Conservation (phyloP, 2,888 invertebrate genomes). For the Drosophila mulleri region DNA sequence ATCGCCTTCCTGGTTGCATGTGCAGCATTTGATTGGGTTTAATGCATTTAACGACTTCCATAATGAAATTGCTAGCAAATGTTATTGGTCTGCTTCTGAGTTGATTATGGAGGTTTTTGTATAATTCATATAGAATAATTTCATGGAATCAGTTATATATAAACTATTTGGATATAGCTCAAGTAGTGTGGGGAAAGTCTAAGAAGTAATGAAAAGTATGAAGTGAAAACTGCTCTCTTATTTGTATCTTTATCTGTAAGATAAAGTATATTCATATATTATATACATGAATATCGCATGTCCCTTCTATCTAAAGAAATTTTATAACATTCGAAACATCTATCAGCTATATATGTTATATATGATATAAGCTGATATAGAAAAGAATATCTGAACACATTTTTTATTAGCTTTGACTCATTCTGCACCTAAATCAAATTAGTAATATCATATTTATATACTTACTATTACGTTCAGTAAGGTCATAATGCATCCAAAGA, state of each 20-base stretch:
- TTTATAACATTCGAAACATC: too few species aligned
- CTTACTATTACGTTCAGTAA: too few species aligned
- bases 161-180: background rate
- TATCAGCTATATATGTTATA: too few species aligned
- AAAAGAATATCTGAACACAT: too few species aligned
- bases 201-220: background rate
- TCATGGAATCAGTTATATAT: background rate
- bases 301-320: too few species aligned
- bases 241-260: background rate
- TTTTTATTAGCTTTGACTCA: too few species aligned
- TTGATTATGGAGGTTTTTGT: background rate
- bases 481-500: too few species aligned
- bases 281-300: background rate
- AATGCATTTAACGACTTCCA: conserved; percentile 29
- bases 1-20: conserved; percentile 41
- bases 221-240: background rate
- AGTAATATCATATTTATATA: too few species aligned
- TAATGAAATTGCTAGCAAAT: conserved; percentile 33
- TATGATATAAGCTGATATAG: too few species aligned
- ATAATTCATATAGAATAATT: background rate
- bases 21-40: conserved; percentile 40
- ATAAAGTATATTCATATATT: background rate
- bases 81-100: conserved; percentile 25
- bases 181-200: background rate
- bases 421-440: too few species aligned